Conservation (phyloP, 2,113 vertebrate species). For the Xiphophorus hellerii region DNA sequence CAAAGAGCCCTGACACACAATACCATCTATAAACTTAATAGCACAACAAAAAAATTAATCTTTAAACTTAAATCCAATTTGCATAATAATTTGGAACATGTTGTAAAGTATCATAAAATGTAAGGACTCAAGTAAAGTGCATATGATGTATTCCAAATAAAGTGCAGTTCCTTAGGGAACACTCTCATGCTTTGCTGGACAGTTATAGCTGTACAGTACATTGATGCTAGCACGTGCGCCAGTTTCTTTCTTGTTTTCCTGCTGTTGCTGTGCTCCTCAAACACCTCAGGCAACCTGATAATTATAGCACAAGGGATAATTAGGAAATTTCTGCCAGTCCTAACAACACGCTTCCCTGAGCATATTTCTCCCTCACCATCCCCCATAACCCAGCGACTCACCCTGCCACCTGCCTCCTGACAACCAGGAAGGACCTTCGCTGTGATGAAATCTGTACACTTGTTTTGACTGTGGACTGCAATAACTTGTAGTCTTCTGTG, state of each 20-base stretch:
- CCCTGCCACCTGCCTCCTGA: constrained; percentile 56
- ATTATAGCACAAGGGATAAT: constrained; percentile 11
- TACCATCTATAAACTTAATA: too few relatives aligned
- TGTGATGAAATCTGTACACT: constrained; percentile 29
- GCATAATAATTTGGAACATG: too few relatives aligned
- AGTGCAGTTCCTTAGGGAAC: not conserved
- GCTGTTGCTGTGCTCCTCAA: constrained; percentile 23
- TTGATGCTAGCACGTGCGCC: not conserved
- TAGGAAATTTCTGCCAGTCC: constrained; percentile 43
- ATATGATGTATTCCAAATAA: not conserved
- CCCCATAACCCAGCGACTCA: constrained; percentile 33
- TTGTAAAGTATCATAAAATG: not conserved
- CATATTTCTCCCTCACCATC: constrained; percentile 45
- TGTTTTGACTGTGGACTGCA: not conserved
- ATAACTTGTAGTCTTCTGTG: not conserved
- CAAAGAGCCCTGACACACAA: too few relatives aligned
- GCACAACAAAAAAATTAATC: too few relatives aligned
- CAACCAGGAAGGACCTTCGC: constrained; percentile 33
- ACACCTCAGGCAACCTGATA: constrained; percentile 15
- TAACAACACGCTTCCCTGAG: constrained; percentile 48
- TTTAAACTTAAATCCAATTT: too few relatives aligned
- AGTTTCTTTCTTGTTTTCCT: not conserved
- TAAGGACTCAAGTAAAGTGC: not conserved
- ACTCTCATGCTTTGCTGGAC: not conserved
- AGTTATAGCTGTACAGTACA: not conserved